Evolutionary conservation across 2,797 vertebrate genomes (phyloP).

Genomic region (Ataeniobius toweri): DNA sequence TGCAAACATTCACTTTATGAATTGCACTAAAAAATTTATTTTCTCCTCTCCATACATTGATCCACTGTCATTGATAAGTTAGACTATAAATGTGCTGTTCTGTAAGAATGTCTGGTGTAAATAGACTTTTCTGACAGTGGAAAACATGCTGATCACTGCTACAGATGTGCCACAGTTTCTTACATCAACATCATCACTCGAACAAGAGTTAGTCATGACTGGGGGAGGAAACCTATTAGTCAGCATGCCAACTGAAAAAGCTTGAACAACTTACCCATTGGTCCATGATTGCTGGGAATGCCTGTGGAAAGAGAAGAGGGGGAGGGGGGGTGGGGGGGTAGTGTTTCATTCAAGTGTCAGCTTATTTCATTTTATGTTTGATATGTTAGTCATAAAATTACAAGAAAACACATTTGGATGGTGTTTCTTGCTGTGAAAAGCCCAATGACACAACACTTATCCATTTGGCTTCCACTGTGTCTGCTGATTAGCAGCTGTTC

Average conservation of each 20-base stretch:
- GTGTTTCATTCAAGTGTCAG: constrained; percentile 28
- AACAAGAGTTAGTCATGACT: constrained; percentile 38
- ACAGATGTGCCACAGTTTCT: constrained; percentile 26
- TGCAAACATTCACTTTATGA: not conserved
- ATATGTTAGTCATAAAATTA: constrained; percentile 9
- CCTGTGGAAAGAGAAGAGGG: constrained; percentile 78
- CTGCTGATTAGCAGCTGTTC: constrained; percentile 49
- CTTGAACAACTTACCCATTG: constrained; percentile 89
- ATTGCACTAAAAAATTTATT: not conserved
- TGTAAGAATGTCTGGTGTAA: constrained; percentile 8
- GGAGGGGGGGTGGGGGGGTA: constrained; percentile 12
- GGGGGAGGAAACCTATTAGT: constrained; percentile 40
- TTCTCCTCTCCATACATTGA: constrained; percentile 15
- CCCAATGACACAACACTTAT: constrained; percentile 19
- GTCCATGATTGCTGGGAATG: constrained; percentile 93
- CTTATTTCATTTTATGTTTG: constrained; percentile 6
- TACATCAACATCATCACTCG: constrained; percentile 45
- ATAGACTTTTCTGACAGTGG: constrained; percentile 11
- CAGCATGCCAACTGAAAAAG: constrained; percentile 57
- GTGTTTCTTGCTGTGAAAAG: constrained; percentile 20
- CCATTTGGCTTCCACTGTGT: constrained; percentile 27
- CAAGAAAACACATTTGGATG: constrained; percentile 5
- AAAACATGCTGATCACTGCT: constrained; percentile 33
- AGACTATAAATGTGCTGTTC: constrained; percentile 4
- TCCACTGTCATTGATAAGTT: constrained; percentile 11